phyloP scores from a whole-genome alignment of 2,797 vertebrate genomes.

The Eulemur rubriventer region DNA sequence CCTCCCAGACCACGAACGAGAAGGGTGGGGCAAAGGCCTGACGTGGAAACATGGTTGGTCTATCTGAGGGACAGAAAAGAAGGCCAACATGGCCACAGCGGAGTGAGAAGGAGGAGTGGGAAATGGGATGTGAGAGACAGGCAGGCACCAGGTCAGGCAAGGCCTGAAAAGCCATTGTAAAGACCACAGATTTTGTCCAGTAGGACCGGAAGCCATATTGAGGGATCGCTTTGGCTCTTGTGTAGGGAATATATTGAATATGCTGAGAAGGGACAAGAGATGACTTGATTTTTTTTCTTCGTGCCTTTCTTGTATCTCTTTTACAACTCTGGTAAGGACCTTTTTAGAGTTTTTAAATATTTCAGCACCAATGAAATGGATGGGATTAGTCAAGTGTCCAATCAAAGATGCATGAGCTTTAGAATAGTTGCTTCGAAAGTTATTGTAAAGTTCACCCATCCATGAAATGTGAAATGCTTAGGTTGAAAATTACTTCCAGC shows the following conservation, averaged over 20 bases:
- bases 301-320: not conserved
- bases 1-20: not conserved
- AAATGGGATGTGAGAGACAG: not conserved
- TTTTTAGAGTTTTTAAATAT: constrained; percentile 45
- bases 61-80: not conserved
- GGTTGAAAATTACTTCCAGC: constrained; percentile 73
- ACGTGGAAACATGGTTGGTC: not conserved
- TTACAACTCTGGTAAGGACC: not conserved
- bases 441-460: constrained; percentile 59
- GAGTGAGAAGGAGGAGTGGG: not conserved
- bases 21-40: not conserved
- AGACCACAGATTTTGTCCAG: not conserved
- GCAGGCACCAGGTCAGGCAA: not conserved
- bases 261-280: not conserved
- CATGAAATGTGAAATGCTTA: constrained; percentile 65
- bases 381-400: constrained; percentile 8
- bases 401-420: constrained; percentile 42
- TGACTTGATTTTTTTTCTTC: not conserved
- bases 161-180: not conserved
- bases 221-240: not conserved
- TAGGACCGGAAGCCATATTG: not conserved
- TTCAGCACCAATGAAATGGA: constrained; percentile 45
- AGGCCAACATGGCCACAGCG: not conserved
- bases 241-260: not conserved
- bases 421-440: constrained; percentile 48